phyloP scores from a whole-genome alignment of 2,113 vertebrate genomes.

The Phaethon lepturus region DNA sequence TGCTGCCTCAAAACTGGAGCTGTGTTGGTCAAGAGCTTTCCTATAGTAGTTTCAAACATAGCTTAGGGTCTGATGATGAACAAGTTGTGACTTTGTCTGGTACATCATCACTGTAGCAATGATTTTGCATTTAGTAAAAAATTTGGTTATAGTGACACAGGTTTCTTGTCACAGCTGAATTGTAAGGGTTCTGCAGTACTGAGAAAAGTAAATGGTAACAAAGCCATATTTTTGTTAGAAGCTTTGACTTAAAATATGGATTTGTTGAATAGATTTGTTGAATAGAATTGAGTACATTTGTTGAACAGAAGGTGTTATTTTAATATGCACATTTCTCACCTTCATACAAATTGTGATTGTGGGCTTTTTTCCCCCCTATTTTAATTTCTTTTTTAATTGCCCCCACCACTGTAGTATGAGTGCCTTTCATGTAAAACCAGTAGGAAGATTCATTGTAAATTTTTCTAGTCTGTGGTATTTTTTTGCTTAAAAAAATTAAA shows the following conservation, averaged over 20 bases:
- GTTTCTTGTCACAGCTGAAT: background rate
- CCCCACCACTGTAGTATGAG: background rate
- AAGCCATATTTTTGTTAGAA: background rate
- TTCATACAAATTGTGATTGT: background rate
- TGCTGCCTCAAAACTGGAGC: background rate
- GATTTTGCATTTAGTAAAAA: background rate
- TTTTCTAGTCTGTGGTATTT: background rate
- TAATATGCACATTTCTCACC: background rate
- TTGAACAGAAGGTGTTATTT: background rate
- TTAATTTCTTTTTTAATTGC: background rate
- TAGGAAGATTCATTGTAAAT: background rate
- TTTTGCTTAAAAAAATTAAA: background rate
- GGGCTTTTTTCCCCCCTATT: background rate
- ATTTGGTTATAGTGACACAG: background rate
- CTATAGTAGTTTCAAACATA: background rate
- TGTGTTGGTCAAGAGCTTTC: background rate
- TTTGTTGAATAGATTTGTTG: background rate
- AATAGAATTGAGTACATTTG: background rate
- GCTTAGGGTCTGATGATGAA: background rate
- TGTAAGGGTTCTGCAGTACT: background rate
- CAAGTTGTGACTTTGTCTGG: background rate
- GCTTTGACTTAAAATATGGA: background rate
- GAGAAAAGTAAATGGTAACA: background rate
- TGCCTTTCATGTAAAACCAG: background rate
- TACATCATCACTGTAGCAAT: rapidly evolving